Evolutionary conservation across 2,113 vertebrate species (phyloP).

Genomic region (Oryzias celebensis): DNA sequence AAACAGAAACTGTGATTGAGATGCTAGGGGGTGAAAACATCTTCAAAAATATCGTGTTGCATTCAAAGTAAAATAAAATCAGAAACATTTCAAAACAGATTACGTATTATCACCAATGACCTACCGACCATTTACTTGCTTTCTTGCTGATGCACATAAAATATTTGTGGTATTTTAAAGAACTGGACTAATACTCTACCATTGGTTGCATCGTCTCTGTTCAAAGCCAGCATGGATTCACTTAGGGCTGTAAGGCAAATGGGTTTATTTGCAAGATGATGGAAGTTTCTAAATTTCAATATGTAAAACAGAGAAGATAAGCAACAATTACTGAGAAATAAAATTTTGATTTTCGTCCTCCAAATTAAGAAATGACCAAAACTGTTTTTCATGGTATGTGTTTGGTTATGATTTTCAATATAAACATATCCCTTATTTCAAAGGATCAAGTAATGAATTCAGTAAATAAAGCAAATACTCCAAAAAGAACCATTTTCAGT

Average conservation of each 20-base stretch:
- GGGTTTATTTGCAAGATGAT: constrained; percentile 63
- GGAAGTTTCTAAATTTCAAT: constrained; percentile 14
- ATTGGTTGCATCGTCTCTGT: constrained; percentile 78
- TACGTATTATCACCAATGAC: background rate
- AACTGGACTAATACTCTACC: constrained; percentile 78
- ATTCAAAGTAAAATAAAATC: too few species aligned
- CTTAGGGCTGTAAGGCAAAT: constrained; percentile 78
- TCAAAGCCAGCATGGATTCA: constrained; percentile 78
- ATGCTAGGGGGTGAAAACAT: background rate
- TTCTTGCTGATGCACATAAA: constrained; percentile 46
- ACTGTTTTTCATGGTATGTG: too few species aligned
- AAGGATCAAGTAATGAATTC: too few species aligned
- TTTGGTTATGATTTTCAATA: too few species aligned
- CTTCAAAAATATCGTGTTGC: background rate
- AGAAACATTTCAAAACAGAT: too few species aligned
- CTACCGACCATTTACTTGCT: constrained; percentile 53
- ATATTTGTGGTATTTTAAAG: constrained; percentile 47
- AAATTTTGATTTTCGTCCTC: background rate
- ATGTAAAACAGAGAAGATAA: constrained; percentile 12
- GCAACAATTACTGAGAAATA: constrained; percentile 5
- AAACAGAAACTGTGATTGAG: too few species aligned
- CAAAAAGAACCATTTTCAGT: background rate
- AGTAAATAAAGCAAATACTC: background rate
- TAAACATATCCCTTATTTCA: too few species aligned
- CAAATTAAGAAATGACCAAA: too few species aligned